Conservation (phyloP, 1,140 invertebrate species). For the Tetramorium parvispinum region DNA sequence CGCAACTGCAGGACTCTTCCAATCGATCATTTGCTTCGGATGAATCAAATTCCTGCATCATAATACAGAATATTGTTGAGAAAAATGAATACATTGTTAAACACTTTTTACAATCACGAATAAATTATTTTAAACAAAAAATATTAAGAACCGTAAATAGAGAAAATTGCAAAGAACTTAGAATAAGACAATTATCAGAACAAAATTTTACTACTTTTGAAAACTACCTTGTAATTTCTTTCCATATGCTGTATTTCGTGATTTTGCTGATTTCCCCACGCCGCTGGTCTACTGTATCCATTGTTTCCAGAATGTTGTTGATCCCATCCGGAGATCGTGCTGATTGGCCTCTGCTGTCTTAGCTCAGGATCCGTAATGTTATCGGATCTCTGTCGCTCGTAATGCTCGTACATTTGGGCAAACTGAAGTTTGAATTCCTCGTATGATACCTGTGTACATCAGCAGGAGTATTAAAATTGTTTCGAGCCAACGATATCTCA, state of each 20-base stretch:
- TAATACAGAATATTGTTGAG: not conserved
- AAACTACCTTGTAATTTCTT: constrained; percentile 81
- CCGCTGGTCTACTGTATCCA: constrained; percentile 80
- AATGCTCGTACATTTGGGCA: constrained; percentile 98
- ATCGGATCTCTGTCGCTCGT: constrained; percentile 96
- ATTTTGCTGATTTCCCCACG: constrained; percentile 84
- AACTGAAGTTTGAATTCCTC: constrained; percentile 98
- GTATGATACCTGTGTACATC: constrained; percentile 91
- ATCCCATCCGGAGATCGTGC: constrained; percentile 98
- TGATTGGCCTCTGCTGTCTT: constrained; percentile 96
- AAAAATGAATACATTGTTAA: not conserved
- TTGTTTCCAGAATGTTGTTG: constrained; percentile 87
- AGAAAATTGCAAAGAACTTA: not conserved
- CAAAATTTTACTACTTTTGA: not conserved
- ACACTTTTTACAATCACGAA: not conserved
- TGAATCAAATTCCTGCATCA: constrained; percentile 80
- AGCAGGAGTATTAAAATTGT: not conserved
- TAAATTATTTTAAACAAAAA: not conserved
- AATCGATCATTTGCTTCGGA: constrained; percentile 81
- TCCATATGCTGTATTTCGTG: constrained; percentile 83
- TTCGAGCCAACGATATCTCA: not conserved
- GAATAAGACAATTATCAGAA: not conserved
- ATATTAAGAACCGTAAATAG: not conserved
- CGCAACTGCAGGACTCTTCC: constrained; percentile 86
- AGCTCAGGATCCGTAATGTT: constrained; percentile 97